Base-by-base conservation (phyloP, 1,140 invertebrate species). In the Trichonephila inaurata region DNA sequence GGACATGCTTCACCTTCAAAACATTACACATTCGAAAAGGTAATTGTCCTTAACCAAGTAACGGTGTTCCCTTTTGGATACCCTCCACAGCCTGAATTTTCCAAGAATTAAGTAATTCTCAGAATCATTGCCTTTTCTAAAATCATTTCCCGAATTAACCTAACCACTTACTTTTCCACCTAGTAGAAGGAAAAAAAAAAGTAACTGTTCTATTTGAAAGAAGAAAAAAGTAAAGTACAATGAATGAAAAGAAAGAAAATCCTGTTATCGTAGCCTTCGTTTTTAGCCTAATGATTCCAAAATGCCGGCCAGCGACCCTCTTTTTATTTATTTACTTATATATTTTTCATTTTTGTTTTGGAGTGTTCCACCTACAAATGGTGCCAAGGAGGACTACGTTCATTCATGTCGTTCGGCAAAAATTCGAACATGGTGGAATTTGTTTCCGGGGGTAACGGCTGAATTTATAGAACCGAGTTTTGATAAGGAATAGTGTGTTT, bases 381-480 rank as follows among this genome's bases (percentile, higher is more conserved):
- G 72, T 77, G 72, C 72, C 72, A 77, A 77, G 72, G 72, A 77
- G 33, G 72, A 77, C 72, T 28, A 77, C 72, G 72, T 77, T 77
- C 72, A 77, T 77, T 77, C 72, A 77, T 77, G 72, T 33, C 6
- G 66, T 12, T 69, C 4, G 18, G 62, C 7, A 33, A 33, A 77
- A 40, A 33, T 40, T 19, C 24, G 14, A 28, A 19, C 72, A 33
- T 33, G 24, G 69, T 24, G 33, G 28, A 40, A 77, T 77, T 77
- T 28, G 72, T 77, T 77, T 77, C 72, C 72, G 28, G 72, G 6
- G 28, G 18, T 77, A 16, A 18, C 1, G 66, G n/a, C n/a, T n/a
- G 24, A 69, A 69, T 24, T 24, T 69, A n/a, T n/a, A 24, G n/a
- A 24, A 69, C 24, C 28, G 24, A 69, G n/a, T 24, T 24, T 69